Percentiles rank a stretch among this genome's conserved stretches.
Evolutionary conservation across 2,888 invertebrate genomes (phyloP).

Genomic region (Dynastes hyllus): DNA sequence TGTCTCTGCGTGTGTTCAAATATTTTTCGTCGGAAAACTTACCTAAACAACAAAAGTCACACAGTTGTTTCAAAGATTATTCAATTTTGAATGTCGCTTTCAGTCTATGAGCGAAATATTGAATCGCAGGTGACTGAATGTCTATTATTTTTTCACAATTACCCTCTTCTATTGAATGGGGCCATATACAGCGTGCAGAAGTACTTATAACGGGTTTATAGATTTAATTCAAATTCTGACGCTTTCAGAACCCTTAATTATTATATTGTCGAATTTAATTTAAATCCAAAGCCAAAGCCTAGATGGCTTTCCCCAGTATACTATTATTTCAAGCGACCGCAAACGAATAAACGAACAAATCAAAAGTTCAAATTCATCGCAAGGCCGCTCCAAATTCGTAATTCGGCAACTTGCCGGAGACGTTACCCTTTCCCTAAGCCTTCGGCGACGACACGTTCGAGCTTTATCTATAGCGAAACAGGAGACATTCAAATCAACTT

Average conservation of each 20-base stretch:
- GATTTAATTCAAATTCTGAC: not conserved
- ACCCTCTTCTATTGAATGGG: too few species aligned
- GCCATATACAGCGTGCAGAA: not conserved
- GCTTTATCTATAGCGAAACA: conserved; percentile 42
- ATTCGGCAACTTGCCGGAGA: conserved; percentile 16
- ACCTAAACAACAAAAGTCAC: too few species aligned
- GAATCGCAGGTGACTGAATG: too few species aligned
- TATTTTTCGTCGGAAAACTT: too few species aligned
- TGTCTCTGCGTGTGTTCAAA: too few species aligned
- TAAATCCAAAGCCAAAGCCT: not conserved
- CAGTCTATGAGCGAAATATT: too few species aligned
- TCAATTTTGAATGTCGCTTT: too few species aligned
- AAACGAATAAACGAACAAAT: conserved; percentile 24
- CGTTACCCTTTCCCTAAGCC: conserved; percentile 34
- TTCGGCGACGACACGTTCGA: conserved; percentile 30
- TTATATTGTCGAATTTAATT: conserved; percentile 1
- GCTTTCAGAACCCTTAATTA: conserved; percentile 5
- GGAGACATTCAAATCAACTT: conserved; percentile 35
- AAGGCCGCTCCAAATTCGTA: not conserved
- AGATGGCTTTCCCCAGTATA: not conserved
- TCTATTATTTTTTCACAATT: too few species aligned
- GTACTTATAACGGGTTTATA: not conserved
- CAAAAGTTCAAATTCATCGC: conserved; percentile 11
- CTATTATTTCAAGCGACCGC: conserved; percentile 23
- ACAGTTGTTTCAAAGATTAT: too few species aligned